Evolutionary conservation across 2,888 invertebrate genomes (phyloP).

Genomic region (Stratiomys singularior): DNA sequence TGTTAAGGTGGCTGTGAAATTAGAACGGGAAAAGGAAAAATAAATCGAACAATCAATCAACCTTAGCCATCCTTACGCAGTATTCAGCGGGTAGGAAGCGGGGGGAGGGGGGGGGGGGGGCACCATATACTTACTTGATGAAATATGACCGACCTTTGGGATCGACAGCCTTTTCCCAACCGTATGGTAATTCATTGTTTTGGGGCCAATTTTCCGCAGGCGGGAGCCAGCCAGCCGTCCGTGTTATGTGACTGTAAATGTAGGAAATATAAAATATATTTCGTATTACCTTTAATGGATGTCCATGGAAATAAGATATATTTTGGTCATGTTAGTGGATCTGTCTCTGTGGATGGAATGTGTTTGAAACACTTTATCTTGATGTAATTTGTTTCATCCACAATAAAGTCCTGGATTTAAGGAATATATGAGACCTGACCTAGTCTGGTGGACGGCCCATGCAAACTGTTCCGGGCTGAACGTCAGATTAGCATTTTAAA

Average conservation of each 20-base stretch:
- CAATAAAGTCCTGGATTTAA: no score
- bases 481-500: background rate
- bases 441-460: background rate
- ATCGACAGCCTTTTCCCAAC: slow-evolving; percentile 91
- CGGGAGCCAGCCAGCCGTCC: slow-evolving; percentile 88
- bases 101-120: no score
- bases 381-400: no score
- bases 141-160: slow-evolving; percentile 81
- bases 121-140: slow-evolving; percentile 73
- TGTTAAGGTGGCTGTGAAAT: slow-evolving; percentile 76
- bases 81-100: background rate
- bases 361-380: background rate
- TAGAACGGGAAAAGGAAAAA: slow-evolving; percentile 33
- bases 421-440: no score
- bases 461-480: background rate
- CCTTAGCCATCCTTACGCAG: background rate
- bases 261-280: background rate
- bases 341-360: background rate
- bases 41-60: slow-evolving; percentile 44
- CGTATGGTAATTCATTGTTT: slow-evolving; percentile 80
- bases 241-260: slow-evolving; percentile 80
- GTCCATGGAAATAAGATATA: slow-evolving; percentile 15
- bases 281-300: slow-evolving; percentile 11
- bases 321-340: background rate
- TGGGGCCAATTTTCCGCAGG: slow-evolving; percentile 84